Conservation (phyloP, 2,113 vertebrate species). For the Cebus imitator region DNA sequence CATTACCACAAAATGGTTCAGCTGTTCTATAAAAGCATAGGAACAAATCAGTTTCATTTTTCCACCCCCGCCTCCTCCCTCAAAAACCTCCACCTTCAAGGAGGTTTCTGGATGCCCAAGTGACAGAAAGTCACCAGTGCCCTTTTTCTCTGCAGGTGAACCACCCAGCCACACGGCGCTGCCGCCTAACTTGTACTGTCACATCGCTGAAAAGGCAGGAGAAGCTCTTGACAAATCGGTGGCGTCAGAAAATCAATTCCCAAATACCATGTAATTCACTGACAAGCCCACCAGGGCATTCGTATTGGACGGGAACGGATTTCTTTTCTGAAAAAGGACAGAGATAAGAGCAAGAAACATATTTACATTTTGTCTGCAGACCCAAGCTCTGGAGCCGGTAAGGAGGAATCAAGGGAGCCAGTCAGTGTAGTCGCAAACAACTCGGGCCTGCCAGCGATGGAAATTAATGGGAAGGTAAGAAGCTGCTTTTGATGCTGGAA, state of each 20-base stretch:
- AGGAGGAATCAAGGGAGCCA: conserved; percentile 75
- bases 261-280: conserved; percentile 50
- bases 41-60: background rate
- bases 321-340: conserved; percentile 43
- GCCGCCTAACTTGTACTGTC: conserved; percentile 35
- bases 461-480: conserved; percentile 85
- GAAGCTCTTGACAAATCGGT: conserved; percentile 64
- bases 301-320: conserved; percentile 54
- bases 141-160: background rate
- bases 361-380: conserved; percentile 81
- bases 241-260: conserved; percentile 60
- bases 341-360: conserved; percentile 80
- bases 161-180: background rate
- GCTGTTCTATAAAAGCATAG: background rate
- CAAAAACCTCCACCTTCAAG: background rate
- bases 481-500: conserved; percentile 89
- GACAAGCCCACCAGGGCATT: conserved; percentile 56
- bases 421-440: conserved; percentile 74
- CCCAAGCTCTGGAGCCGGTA: conserved; percentile 23
- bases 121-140: background rate
- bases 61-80: background rate
- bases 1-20: background rate
- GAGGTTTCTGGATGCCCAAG: background rate
- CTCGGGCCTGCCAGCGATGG: conserved; percentile 81
- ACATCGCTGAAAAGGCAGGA: conserved; percentile 46